Evolutionary conservation across 37 sponge, comb jelly and placozoan species (phyloP).

Genomic region (Diacarnus erythraeanus): DNA sequence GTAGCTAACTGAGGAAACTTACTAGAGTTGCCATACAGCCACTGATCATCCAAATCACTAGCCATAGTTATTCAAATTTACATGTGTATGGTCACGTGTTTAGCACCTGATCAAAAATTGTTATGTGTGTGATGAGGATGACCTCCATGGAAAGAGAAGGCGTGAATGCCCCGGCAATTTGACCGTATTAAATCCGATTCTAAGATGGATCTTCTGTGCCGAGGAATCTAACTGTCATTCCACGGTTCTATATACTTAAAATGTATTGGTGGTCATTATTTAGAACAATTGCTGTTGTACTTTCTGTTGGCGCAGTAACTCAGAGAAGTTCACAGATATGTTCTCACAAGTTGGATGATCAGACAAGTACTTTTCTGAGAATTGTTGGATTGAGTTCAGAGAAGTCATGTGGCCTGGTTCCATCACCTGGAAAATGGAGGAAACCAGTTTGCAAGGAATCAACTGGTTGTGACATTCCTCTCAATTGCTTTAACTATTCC

Average conservation of each 20-base stretch:
- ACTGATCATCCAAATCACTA: slow-evolving; percentile 63
- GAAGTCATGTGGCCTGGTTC: neutral
- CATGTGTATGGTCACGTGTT: too few relatives aligned
- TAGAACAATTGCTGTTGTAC: neutral
- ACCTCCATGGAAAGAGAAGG: too few relatives aligned
- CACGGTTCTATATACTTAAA: neutral
- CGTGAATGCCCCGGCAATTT: too few relatives aligned
- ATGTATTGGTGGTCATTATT: slow-evolving; percentile 3
- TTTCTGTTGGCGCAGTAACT: neutral
- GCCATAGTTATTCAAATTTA: neutral
- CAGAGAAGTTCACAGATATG: neutral
- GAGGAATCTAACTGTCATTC: too few relatives aligned
- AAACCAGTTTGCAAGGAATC: slow-evolving; percentile 15
- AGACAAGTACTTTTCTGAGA: neutral
- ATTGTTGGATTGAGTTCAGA: neutral
- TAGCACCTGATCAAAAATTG: too few relatives aligned
- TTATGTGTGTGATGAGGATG: too few relatives aligned
- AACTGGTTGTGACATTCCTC: slow-evolving; percentile 27
- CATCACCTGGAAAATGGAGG: neutral
- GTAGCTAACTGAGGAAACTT: neutral
- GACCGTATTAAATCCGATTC: too few relatives aligned
- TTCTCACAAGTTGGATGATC: neutral
- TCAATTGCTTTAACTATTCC: slow-evolving; percentile 35
- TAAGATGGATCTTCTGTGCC: too few relatives aligned
- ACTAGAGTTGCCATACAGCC: slow-evolving; percentile 66